phyloP scores from a whole-genome alignment of 2,113 vertebrate species.

The Donacobius atricapilla region DNA sequence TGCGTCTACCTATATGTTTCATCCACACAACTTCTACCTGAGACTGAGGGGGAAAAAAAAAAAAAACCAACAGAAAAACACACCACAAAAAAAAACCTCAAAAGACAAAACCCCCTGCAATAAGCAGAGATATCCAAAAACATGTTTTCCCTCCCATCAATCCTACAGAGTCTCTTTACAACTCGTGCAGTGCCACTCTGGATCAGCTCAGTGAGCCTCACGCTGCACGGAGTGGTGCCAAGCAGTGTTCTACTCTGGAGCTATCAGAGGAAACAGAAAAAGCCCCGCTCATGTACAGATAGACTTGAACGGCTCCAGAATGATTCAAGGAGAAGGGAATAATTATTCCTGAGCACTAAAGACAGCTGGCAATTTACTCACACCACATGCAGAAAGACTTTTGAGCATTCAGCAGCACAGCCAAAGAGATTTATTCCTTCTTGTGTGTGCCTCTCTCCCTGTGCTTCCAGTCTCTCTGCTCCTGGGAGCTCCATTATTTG shows the following conservation, averaged over 20 bases:
- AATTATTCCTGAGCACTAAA: neutral
- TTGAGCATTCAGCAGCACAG: neutral
- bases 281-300: neutral
- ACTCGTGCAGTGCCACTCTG: rapidly evolving
- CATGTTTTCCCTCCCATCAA: rapidly evolving
- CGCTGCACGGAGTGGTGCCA: neutral
- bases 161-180: neutral
- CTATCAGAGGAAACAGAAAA: neutral
- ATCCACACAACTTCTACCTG: neutral
- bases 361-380: neutral
- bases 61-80: too few species aligned
- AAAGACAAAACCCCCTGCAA: rapidly evolving
- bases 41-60: neutral
- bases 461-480: neutral
- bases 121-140: neutral
- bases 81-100: too few species aligned
- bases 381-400: neutral
- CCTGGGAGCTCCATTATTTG: neutral
- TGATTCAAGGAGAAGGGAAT: neutral
- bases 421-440: neutral
- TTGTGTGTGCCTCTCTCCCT: rapidly evolving
- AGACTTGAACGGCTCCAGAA: neutral
- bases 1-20: neutral
- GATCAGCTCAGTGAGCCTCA: neutral
- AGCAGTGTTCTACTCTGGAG: neutral